Evolutionary conservation across 2,888 invertebrate genomes (phyloP).

Genomic region (Criorhina ranunculi): DNA sequence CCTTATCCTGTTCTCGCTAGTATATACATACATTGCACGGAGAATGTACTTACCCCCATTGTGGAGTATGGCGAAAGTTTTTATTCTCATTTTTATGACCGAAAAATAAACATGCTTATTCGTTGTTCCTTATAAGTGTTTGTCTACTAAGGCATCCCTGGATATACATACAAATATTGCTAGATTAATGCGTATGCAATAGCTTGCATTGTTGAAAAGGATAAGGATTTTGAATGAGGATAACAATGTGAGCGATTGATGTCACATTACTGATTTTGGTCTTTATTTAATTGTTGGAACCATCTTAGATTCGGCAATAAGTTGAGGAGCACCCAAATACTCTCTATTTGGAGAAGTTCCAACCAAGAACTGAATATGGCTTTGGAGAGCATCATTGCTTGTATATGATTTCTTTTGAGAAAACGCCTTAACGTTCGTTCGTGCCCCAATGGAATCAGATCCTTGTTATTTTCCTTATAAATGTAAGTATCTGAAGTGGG

Average conservation of each 20-base stretch:
- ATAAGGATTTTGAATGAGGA: background rate
- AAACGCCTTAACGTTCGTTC: too few relatives aligned
- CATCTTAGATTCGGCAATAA: too few relatives aligned
- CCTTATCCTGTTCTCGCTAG: slow-evolving; percentile 4
- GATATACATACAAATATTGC: background rate
- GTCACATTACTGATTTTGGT: background rate
- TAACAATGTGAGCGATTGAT: background rate
- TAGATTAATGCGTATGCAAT: background rate
- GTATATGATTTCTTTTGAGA: too few relatives aligned
- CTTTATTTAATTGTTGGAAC: background rate
- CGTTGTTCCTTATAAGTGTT: background rate
- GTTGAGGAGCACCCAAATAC: too few relatives aligned
- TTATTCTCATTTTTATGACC: slow-evolving; percentile 15
- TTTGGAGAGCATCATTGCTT: too few relatives aligned
- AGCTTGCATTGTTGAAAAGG: background rate
- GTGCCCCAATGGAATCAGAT: too few relatives aligned
- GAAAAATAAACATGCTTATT: slow-evolving; percentile 8
- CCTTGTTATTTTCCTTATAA: too few relatives aligned
- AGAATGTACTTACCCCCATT: slow-evolving; percentile 5
- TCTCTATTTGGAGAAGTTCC: too few relatives aligned
- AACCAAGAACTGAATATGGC: too few relatives aligned
- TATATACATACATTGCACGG: background rate
- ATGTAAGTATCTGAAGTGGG: too few relatives aligned
- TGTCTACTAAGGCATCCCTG: background rate
- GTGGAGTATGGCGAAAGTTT: slow-evolving; percentile 18